Conservation (phyloP, 2,113 vertebrate species). For the Scortum barcoo region DNA sequence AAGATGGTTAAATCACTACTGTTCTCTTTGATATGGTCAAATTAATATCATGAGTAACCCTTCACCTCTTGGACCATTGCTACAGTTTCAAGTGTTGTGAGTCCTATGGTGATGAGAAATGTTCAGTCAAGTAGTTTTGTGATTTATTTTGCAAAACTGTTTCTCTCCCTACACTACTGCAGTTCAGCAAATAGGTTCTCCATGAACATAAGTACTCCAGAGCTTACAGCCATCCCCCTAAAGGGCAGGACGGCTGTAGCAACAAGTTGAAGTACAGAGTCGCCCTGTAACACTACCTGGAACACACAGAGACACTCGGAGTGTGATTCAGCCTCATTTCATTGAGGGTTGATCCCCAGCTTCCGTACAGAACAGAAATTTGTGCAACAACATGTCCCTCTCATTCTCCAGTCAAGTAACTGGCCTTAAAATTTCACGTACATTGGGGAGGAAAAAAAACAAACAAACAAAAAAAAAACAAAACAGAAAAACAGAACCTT, state of each 20-base stretch:
- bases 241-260: neutral
- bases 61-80: constrained; percentile 17
- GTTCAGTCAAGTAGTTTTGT: neutral
- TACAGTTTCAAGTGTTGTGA: constrained; percentile 14
- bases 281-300: constrained; percentile 21
- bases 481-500: neutral
- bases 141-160: neutral
- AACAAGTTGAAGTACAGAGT: constrained; percentile 31
- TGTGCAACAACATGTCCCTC: constrained; percentile 46
- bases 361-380: constrained; percentile 69
- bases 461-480: neutral
- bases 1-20: neutral
- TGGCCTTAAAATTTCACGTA: constrained; percentile 64
- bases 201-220: neutral
- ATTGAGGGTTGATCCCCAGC: constrained; percentile 48
- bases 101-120: neutral
- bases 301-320: constrained; percentile 45
- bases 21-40: neutral
- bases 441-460: constrained; percentile 11
- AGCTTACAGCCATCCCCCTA: neutral
- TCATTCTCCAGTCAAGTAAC: constrained; percentile 73
- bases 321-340: constrained; percentile 62
- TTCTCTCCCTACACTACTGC: neutral
- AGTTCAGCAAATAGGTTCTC: constrained; percentile 7
- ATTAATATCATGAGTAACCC: neutral